phyloP scores from a whole-genome alignment of 2,113 vertebrate species.

The Accipiter virgatus region DNA sequence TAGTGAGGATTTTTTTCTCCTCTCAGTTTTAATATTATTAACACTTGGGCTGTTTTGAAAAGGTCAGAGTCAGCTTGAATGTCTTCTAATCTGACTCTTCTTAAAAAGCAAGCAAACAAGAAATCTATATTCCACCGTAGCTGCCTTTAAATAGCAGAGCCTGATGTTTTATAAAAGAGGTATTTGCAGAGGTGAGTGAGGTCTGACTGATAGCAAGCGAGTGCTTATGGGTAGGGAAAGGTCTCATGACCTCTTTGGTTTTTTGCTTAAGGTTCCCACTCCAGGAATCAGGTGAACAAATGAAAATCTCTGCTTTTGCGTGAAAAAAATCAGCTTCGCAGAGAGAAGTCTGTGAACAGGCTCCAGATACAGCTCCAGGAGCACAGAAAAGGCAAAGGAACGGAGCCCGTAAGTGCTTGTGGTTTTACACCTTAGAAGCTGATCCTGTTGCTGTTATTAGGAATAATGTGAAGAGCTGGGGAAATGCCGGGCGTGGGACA shows the following conservation, averaged over 20 bases:
- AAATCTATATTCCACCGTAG: neutral
- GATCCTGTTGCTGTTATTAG: neutral
- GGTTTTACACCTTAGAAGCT: neutral
- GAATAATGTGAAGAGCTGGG: neutral
- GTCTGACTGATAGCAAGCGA: neutral
- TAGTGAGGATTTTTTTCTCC: neutral
- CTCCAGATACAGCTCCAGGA: neutral
- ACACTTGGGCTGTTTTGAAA: neutral
- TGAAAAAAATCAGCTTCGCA: neutral
- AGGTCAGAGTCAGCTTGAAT: neutral
- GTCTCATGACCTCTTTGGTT: rapidly evolving
- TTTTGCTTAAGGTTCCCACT: neutral
- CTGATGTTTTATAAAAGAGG: neutral
- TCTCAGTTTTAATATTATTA: neutral
- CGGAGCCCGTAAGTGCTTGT: rapidly evolving
- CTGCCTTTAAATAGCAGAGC: neutral
- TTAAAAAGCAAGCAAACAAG: neutral
- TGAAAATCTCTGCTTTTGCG: neutral
- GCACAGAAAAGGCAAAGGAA: neutral
- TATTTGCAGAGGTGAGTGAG: neutral
- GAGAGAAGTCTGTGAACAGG: neutral
- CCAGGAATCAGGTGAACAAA: neutral
- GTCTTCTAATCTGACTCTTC: neutral
- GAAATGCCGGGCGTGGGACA: neutral
- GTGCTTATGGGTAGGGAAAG: neutral